phyloP scores from a whole-genome alignment of 2,797 vertebrate genomes.

The Perodicticus potto region DNA sequence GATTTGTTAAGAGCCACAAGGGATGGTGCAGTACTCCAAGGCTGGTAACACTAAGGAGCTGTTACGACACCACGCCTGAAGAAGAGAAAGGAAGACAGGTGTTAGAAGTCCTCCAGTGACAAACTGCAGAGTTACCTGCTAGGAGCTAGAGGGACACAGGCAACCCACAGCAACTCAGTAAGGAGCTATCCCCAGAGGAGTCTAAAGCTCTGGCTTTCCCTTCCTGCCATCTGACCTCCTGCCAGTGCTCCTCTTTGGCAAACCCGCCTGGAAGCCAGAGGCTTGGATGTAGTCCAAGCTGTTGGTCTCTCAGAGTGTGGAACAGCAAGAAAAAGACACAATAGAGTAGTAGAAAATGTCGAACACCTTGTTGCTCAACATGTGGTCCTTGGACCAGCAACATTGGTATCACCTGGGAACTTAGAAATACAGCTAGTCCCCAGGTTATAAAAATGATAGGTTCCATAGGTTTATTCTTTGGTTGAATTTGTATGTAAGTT shows the following conservation, averaged over 20 bases:
- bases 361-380: not conserved
- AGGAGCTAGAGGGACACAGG: not conserved
- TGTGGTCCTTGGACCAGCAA: not conserved
- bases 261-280: not conserved
- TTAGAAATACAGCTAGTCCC: not conserved
- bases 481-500: too few relatives aligned
- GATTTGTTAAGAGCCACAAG: not conserved
- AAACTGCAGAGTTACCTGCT: not conserved
- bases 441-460: too few relatives aligned
- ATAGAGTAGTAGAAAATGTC: not conserved
- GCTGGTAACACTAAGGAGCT: not conserved
- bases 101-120: not conserved
- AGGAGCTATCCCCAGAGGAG: not conserved
- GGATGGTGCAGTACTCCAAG: not conserved
- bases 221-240: not conserved
- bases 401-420: not conserved
- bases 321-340: not conserved
- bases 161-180: not conserved
- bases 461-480: too few relatives aligned
- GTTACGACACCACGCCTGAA: not conserved
- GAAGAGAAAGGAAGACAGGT: too few relatives aligned
- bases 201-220: not conserved
- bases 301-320: not conserved
- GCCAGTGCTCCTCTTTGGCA: not conserved
- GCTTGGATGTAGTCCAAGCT: rapidly evolving